These are phyloP conservation scores for Cosmopolites sordidus DNA, from an alignment of 2,888 invertebrate genomes.

Conservation along the genomic window DNA sequence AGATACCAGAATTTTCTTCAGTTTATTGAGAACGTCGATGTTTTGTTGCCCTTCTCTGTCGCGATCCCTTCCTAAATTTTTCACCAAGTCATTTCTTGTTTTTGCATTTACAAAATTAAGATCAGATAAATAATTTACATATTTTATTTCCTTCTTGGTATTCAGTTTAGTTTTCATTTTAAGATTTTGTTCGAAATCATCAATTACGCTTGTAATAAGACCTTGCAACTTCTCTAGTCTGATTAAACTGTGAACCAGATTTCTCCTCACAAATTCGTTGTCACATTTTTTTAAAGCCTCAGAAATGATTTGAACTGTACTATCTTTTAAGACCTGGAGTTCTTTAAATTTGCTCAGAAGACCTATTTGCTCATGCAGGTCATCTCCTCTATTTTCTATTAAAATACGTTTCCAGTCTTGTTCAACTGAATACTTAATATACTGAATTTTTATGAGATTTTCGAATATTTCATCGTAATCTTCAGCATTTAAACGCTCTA, in stretches of 20 bases:
- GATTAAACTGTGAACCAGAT: conserved; percentile 39
- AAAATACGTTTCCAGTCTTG: conserved; percentile 42
- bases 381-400: conserved; percentile 35
- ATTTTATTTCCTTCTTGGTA: conserved; percentile 53
- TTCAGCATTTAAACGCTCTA: conserved; percentile 38
- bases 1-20: conserved; percentile 50
- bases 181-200: conserved; percentile 40
- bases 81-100: conserved; percentile 54
- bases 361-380: conserved; percentile 36
- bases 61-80: conserved; percentile 51
- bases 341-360: conserved; percentile 40
- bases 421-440: conserved; percentile 37
- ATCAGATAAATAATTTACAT: conserved; percentile 47
- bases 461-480: conserved; percentile 38
- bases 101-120: conserved; percentile 57
- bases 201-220: conserved; percentile 38
- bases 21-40: conserved; percentile 39
- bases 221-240: conserved; percentile 43
- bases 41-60: conserved; percentile 45
- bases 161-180: conserved; percentile 50
- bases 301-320: conserved; percentile 32
- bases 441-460: conserved; percentile 38
- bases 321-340: conserved; percentile 37
- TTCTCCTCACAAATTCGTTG: conserved; percentile 37
- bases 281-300: conserved; percentile 31